Conservation (phyloP, 1,140 invertebrate species). For the Cheumatopsyche charites region DNA sequence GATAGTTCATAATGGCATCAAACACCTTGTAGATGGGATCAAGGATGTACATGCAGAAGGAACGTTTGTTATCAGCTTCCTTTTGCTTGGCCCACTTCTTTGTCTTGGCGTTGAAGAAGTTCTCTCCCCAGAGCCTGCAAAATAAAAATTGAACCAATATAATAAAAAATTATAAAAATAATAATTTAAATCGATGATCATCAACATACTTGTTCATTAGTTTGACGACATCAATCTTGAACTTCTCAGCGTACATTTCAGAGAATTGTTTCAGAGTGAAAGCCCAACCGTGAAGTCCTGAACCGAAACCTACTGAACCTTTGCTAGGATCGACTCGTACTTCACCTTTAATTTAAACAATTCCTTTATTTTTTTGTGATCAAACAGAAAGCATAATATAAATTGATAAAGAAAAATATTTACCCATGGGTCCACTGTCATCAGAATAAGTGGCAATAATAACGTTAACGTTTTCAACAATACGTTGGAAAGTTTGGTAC, state of each 20-base stretch:
- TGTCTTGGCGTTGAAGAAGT: constrained; percentile 96
- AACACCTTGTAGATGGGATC: constrained; percentile 99
- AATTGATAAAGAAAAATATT: constrained; percentile 1
- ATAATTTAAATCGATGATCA: constrained; percentile 12
- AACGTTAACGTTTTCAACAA: constrained; percentile 99
- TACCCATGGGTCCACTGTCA: constrained; percentile 94
- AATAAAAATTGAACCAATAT: constrained; percentile 26
- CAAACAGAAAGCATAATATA: background rate
- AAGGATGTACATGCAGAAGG: constrained; percentile 98
- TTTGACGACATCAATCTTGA: constrained; percentile 96
- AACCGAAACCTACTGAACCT: constrained; percentile 99
- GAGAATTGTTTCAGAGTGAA: constrained; percentile 99
- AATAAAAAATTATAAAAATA: constrained; percentile 19
- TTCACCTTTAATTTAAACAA: constrained; percentile 62
- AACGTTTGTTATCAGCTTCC: constrained; percentile 89
- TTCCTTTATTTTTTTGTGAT: background rate
- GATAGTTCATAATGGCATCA: constrained; percentile 97
- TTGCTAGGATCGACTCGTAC: constrained; percentile 96
- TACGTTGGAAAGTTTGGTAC: constrained; percentile 99
- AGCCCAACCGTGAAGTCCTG: constrained; percentile 99
- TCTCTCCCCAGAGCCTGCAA: constrained; percentile 89
- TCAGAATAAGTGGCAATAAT: constrained; percentile 99
- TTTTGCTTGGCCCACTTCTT: constrained; percentile 98
- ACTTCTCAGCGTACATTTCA: constrained; percentile 98
- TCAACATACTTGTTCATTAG: constrained; percentile 86